Conservation (phyloP, 2,113 vertebrate genomes). For the Hirundichthys speculiger region DNA sequence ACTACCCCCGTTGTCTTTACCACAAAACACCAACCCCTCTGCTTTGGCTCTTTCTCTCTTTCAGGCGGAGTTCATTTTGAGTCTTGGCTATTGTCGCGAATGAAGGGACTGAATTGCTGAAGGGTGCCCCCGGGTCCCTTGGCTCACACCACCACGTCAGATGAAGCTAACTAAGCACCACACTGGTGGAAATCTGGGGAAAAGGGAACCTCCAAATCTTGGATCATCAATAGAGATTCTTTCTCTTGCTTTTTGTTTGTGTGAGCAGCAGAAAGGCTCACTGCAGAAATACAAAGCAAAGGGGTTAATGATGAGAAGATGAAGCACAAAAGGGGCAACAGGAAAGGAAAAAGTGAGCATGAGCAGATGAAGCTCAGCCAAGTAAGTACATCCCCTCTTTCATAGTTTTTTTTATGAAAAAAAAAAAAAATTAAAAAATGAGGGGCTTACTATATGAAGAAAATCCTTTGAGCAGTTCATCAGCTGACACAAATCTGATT, state of each 20-base stretch:
- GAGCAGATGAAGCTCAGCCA: no score
- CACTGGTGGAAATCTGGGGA: constrained; percentile 50
- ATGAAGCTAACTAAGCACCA: constrained; percentile 73
- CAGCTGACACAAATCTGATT: no score
- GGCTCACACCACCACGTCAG: constrained; percentile 76
- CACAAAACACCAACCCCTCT: constrained; percentile 21
- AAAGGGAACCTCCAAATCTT: constrained; percentile 80
- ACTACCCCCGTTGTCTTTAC: constrained; percentile 57
- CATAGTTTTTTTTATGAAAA: no score
- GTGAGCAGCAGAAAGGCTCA: constrained; percentile 5
- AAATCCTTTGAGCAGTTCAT: no score
- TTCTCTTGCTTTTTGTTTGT: constrained; percentile 49
- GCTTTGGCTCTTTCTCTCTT: constrained; percentile 51
- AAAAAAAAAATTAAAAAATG: no score
- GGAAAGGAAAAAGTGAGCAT: background rate
- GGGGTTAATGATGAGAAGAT: constrained; percentile 19
- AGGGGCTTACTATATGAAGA: no score
- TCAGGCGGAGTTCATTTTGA: constrained; percentile 73
- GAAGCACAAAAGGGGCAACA: no score
- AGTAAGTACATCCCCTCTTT: no score
- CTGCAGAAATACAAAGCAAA: constrained; percentile 6
- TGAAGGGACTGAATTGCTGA: constrained; percentile 81
- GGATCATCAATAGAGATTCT: constrained; percentile 82
- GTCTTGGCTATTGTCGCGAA: constrained; percentile 78
- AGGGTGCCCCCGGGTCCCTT: constrained; percentile 68